Percentiles rank a stretch among this genome's conserved stretches.
Conservation (phyloP, 1,140 invertebrate genomes). For the Pogonomyrmex barbatus region DNA sequence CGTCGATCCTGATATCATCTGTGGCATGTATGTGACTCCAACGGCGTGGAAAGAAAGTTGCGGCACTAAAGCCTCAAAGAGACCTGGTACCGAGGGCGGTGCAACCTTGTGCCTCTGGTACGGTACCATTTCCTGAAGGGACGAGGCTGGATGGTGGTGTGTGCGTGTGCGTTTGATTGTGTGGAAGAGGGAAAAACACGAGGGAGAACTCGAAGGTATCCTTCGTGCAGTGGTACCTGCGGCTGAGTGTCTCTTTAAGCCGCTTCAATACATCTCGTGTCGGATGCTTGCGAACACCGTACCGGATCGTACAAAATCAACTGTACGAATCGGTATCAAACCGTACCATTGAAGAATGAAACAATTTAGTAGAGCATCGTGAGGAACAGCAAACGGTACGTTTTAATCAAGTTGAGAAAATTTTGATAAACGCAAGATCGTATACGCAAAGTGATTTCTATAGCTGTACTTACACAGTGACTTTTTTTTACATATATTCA, state of each 20-base stretch:
- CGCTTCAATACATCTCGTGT: background rate
- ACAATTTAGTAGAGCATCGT: conserved; percentile 34
- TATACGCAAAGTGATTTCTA: background rate
- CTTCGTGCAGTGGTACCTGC: conserved; percentile 46
- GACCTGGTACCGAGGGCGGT: conserved; percentile 37
- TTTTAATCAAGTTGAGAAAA: background rate
- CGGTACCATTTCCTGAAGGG: conserved; percentile 55
- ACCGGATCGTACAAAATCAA: conserved; percentile 24
- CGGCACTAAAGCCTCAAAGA: conserved; percentile 46
- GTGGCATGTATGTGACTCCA: conserved; percentile 57
- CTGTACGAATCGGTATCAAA: conserved; percentile 42
- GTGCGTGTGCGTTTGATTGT: conserved; percentile 8
- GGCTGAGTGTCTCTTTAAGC: conserved; percentile 44
- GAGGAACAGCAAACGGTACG: conserved; percentile 51
- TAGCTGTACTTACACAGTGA: background rate
- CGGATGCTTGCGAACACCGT: conserved; percentile 4
- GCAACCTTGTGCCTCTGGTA: conserved; percentile 40
- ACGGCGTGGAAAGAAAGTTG: conserved; percentile 52
- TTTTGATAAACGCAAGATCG: background rate
- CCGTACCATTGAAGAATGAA: conserved; percentile 47
- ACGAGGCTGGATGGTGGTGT: conserved; percentile 13
- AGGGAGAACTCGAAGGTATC: conserved; percentile 46
- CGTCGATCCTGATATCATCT: conserved; percentile 27
- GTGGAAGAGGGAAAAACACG: conserved; percentile 31
- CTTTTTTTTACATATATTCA: conserved; percentile 6